Conservation (phyloP, 2,113 vertebrate genomes). For the Uropsilus gracilis region DNA sequence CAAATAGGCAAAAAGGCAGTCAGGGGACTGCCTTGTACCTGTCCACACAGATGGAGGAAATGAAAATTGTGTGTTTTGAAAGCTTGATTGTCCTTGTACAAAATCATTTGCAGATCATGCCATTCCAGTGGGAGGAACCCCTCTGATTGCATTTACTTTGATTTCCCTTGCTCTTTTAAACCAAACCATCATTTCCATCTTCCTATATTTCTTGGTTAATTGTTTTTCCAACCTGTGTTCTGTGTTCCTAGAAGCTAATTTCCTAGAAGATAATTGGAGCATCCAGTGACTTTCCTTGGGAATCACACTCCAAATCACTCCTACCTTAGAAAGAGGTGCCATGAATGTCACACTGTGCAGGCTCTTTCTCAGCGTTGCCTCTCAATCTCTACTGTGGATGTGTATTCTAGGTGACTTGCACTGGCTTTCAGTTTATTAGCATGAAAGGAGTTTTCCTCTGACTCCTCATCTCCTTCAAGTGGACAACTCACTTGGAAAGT, state of each 20-base stretch:
- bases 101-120: background rate
- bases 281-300: background rate
- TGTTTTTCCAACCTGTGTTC: conserved; percentile 55
- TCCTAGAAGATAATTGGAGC: background rate
- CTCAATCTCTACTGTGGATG: background rate
- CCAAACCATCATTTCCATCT: conserved; percentile 18
- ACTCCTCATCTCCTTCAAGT: background rate
- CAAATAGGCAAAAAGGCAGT: no score
- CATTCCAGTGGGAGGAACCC: background rate
- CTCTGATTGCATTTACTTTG: background rate
- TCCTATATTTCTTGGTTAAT: conserved; percentile 17
- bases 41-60: background rate
- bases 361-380: background rate
- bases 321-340: conserved; percentile 24
- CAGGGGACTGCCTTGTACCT: background rate
- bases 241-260: conserved; percentile 69
- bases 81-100: background rate
- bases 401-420: background rate
- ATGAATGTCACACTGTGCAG: background rate
- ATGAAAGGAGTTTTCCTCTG: background rate
- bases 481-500: background rate
- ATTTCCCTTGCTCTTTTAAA: conserved; percentile 4
- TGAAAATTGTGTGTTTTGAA: background rate
- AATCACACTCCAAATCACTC: conserved; percentile 44
- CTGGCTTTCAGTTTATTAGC: background rate